Conservation (phyloP, 1,140 invertebrate genomes). For the Hestina assimilis region DNA sequence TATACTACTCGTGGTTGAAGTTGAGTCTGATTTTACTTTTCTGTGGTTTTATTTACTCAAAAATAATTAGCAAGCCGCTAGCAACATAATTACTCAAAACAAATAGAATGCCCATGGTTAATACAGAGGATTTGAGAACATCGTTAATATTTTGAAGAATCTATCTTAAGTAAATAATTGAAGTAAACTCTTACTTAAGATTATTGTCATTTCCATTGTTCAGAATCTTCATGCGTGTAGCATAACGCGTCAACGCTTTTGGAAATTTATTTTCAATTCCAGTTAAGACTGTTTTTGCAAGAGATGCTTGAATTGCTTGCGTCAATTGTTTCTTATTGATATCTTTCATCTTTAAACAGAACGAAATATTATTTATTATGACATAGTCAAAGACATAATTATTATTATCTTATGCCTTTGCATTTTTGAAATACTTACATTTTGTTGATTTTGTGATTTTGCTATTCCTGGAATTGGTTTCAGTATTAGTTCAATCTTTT, state of each 20-base stretch:
- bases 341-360: background rate
- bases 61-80: too few relatives aligned
- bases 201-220: slow-evolving; percentile 15
- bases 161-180: background rate
- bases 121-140: background rate
- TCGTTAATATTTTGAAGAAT: background rate
- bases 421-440: slow-evolving; percentile 1
- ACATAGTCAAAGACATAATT: background rate
- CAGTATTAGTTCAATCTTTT: slow-evolving; percentile 38
- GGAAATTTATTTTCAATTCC: slow-evolving; percentile 18
- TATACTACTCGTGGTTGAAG: too few relatives aligned
- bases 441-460: background rate
- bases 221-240: slow-evolving; percentile 1
- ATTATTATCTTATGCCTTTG: too few relatives aligned
- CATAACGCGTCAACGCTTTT: slow-evolving; percentile 28
- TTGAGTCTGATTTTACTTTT: too few relatives aligned
- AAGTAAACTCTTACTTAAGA: slow-evolving; percentile 19
- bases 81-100: too few relatives aligned
- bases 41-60: too few relatives aligned
- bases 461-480: background rate
- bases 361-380: background rate
- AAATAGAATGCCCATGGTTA: too few relatives aligned
- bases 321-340: background rate
- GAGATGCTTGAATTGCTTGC: slow-evolving; percentile 15
- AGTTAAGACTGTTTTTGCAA: slow-evolving; percentile 15